Base-by-base conservation (phyloP, 2,888 invertebrate species). In the Lacanobia wlatinum region DNA sequence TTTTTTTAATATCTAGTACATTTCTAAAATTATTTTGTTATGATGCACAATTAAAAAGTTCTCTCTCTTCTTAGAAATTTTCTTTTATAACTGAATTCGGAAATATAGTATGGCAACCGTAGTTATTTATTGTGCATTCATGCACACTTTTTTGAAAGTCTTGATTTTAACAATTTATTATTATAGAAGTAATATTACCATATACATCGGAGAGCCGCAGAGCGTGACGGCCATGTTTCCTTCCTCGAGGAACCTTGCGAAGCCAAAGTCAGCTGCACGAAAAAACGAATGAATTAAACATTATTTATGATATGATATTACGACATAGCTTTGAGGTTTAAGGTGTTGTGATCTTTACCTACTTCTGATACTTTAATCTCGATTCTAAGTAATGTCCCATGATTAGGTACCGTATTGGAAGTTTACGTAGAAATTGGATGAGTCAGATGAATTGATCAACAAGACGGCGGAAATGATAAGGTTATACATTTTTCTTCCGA, bases 131-230 rank as follows among this genome's bases (percentile, higher is more conserved):
- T 9, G 3, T 21, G 40, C n/a, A 21, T 23, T 46, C 18, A 10
- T 18, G n/a, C 34, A 21, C 16, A 60, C 40, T 43, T n/a, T n/a
- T 21, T 56, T 55, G 4, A 58, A 73, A 48, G 40, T 40, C 10
- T 46, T 56, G 18, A 34, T 55, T n/a, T 46, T 43, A 23, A 55
- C 48, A 43, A 58, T 46, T n/a, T 53, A 69, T 60, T 14, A 58
- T 60, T 71, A 63, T 71, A 40, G 74, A 73, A 70, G 70, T 67
- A 83, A 82, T 71, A 86, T 96, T 96, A 99, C 99, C 99, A 99
- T 99, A 92, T 99, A 99, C 99, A 99, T 99, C 18, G 99, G 99
- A 62, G 99, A 99, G 61, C 99, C 99, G 95, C 99, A 99, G 56
- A 99, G 96, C 48, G 99, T 99, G 79, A 99, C 99, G 70, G 99